Conservation (phyloP, 2,888 invertebrate species). For the Unio pictorum region DNA sequence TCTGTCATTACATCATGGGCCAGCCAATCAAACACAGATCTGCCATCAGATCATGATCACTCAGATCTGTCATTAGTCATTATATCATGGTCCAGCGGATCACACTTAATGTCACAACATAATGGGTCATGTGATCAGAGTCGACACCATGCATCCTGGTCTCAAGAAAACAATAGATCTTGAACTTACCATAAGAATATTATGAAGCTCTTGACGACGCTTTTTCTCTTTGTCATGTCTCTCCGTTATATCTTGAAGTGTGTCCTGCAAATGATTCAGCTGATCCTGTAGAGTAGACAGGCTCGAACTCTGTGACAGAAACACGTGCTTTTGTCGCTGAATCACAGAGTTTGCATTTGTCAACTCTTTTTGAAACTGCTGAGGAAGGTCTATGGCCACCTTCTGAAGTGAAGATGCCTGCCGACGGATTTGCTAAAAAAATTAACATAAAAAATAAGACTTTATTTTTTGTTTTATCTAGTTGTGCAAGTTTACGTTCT, state of each 20-base stretch:
- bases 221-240: conserved; percentile 60
- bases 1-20: no score
- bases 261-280: conserved; percentile 45
- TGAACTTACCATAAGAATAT: conserved; percentile 58
- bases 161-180: no score
- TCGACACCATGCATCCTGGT: no score
- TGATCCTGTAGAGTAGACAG: conserved; percentile 55
- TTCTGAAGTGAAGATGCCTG: conserved; percentile 45
- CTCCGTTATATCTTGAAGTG: conserved; percentile 54
- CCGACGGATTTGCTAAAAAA: conserved; percentile 34
- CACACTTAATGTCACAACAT: no score
- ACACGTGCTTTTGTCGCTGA: conserved; percentile 48
- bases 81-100: no score
- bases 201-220: conserved; percentile 60
- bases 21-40: no score
- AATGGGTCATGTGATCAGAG: no score
- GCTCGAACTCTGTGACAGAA: conserved; percentile 52
- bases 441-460: not conserved
- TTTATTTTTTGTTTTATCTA: not conserved
- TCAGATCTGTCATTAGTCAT: no score
- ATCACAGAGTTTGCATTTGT: conserved; percentile 49
- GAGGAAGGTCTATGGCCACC: conserved; percentile 48
- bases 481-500: no score
- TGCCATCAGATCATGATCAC: no score
- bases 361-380: conserved; percentile 47